These are phyloP conservation scores for Sesamia nonagrioides DNA, from an alignment of 1,140 invertebrate species.

Conservation along the genomic window DNA sequence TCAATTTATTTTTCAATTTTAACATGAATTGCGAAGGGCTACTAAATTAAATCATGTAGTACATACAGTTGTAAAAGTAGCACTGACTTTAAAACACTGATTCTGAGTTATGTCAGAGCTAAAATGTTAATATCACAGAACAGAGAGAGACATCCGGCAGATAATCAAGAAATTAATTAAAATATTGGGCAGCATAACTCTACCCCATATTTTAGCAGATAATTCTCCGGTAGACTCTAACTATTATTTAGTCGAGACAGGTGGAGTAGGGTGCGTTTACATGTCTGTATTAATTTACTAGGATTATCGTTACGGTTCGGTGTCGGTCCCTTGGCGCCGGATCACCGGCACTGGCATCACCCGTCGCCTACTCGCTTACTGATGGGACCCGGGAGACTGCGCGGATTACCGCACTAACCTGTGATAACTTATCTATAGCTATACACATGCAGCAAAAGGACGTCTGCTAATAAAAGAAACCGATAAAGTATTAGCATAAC, in stretches of 20 bases:
- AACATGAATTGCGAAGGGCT: neutral
- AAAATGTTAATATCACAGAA: neutral
- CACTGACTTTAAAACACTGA: too few species aligned
- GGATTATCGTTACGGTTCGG: neutral
- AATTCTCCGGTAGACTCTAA: slow-evolving; percentile 1
- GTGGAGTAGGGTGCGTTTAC: neutral
- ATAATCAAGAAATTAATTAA: neutral
- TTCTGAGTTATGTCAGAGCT: too few species aligned
- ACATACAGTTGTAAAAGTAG: too few species aligned
- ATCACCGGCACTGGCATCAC: neutral
- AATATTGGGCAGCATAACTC: neutral
- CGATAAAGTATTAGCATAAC: too few species aligned
- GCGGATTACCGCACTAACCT: slow-evolving; percentile 1
- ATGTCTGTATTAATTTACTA: neutral
- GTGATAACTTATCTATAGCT: neutral
- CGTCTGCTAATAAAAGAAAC: neutral
- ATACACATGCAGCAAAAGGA: neutral
- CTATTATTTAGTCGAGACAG: slow-evolving; percentile 1
- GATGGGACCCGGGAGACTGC: slow-evolving; percentile 13
- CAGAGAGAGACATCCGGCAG: neutral
- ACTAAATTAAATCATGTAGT: too few species aligned
- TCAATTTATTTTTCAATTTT: neutral
- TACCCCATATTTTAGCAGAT: slow-evolving; percentile 26
- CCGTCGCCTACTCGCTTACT: neutral
- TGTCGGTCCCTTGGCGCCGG: neutral